Conservation (phyloP, 2,113 vertebrate genomes). For the Plectropomus leopardus region DNA sequence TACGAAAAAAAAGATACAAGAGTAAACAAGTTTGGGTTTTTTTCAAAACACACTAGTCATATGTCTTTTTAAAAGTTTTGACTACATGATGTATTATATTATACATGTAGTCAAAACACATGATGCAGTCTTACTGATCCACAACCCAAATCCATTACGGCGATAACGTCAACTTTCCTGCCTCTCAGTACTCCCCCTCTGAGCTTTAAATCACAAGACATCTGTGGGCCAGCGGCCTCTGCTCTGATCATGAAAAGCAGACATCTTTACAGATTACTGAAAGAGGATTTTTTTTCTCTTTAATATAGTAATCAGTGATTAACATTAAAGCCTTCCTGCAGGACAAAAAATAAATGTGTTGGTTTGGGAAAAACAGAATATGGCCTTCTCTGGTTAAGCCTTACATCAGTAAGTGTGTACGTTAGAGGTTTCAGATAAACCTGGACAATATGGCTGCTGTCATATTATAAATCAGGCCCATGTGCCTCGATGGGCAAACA, state of each 20-base stretch:
- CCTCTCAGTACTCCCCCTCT: not conserved
- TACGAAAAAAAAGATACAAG: not conserved
- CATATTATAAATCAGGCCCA: constrained; percentile 20
- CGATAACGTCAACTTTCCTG: not conserved
- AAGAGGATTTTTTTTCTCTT: constrained; percentile 44
- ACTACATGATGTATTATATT: not conserved
- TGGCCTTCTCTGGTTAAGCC: constrained; percentile 19
- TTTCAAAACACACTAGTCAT: not conserved
- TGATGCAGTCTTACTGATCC: not conserved
- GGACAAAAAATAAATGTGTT: constrained; percentile 23
- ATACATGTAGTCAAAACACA: no score
- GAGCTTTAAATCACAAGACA: constrained; percentile 39
- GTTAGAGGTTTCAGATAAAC: constrained; percentile 12
- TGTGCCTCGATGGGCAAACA: constrained; percentile 8
- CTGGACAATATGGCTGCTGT: constrained; percentile 14
- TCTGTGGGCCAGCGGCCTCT: constrained; percentile 18
- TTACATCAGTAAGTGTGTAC: not conserved
- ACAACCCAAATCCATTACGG: not conserved
- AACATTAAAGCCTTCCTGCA: constrained; percentile 47
- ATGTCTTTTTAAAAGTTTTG: not conserved
- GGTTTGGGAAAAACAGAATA: constrained; percentile 12
- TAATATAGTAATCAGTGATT: constrained; percentile 53
- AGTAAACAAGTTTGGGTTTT: not conserved
- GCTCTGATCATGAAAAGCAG: constrained; percentile 40
- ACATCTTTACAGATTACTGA: constrained; percentile 56